Percentiles rank a stretch among this genome's conserved stretches.
Evolutionary conservation across 2,113 vertebrate species (phyloP).

Genomic region (Solenodon paradoxus): DNA sequence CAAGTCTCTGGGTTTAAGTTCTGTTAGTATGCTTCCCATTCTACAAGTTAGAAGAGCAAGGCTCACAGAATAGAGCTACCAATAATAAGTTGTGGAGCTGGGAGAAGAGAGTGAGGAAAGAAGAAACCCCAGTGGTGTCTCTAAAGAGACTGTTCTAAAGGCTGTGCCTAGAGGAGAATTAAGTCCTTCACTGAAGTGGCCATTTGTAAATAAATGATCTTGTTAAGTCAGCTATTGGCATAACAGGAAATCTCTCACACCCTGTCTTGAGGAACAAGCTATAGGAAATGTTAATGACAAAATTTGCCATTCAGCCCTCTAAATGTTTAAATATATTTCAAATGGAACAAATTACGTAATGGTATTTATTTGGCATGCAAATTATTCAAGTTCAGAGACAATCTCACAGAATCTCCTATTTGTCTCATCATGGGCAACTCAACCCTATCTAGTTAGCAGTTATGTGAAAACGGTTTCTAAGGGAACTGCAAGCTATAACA

Average conservation of each 20-base stretch:
- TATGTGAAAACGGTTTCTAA: slow-evolving; percentile 20
- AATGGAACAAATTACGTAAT: background rate
- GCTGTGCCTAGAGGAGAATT: background rate
- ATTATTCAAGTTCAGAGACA: background rate
- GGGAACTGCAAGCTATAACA: background rate
- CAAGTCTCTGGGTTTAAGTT: background rate
- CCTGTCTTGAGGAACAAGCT: background rate
- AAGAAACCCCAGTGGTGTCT: background rate
- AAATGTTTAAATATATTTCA: background rate
- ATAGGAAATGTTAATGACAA: background rate
- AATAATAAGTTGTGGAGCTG: background rate
- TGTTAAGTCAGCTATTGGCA: background rate
- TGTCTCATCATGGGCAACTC: background rate
- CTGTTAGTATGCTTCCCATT: background rate
- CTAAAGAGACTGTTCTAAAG: background rate
- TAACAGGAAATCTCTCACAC: background rate
- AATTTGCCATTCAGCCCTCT: background rate
- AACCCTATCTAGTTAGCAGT: background rate
- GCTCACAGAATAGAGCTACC: background rate
- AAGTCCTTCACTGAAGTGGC: background rate
- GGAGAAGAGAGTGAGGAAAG: background rate
- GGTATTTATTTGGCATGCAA: background rate
- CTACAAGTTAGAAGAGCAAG: background rate
- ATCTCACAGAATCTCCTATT: background rate
- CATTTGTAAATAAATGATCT: background rate